These are phyloP conservation scores for Sminthurides aquaticus DNA, from an alignment of 2,888 invertebrate genomes.

Conservation along the genomic window DNA sequence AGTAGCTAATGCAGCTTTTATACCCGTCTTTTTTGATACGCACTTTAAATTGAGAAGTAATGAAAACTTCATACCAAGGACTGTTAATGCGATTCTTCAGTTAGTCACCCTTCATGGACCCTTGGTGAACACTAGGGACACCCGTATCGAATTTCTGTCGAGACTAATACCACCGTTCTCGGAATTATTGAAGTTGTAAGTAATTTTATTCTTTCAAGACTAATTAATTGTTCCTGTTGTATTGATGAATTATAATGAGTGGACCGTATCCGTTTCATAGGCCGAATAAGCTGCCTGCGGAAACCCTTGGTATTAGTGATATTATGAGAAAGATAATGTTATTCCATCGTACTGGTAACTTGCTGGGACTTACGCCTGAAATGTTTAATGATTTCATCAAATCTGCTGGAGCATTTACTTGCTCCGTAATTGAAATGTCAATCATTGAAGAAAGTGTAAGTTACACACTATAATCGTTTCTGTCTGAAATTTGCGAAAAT, in stretches of 20 bases:
- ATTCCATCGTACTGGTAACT: conserved; percentile 52
- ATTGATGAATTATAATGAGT: background rate
- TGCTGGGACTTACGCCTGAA: conserved; percentile 49
- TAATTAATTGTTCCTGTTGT: background rate
- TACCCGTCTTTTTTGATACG: conserved; percentile 46
- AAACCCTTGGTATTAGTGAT: conserved; percentile 61
- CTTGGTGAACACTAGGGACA: conserved; percentile 51
- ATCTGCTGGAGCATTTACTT: conserved; percentile 58
- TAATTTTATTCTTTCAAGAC: background rate
- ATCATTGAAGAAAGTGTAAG: conserved; percentile 60
- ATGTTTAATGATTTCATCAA: conserved; percentile 55
- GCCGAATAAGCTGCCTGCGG: conserved; percentile 46
- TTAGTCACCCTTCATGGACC: conserved; percentile 62
- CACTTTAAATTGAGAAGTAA: conserved; percentile 73
- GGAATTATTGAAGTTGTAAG: conserved; percentile 36
- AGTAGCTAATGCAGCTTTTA: conserved; percentile 34
- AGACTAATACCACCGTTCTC: conserved; percentile 43
- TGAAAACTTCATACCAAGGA: conserved; percentile 66
- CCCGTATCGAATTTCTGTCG: conserved; percentile 54
- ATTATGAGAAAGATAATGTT: conserved; percentile 58
- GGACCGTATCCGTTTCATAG: conserved; percentile 19
- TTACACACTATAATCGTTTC: conserved; percentile 25
- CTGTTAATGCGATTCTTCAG: conserved; percentile 74
- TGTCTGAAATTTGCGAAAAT: too few species aligned
- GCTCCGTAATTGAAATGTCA: conserved; percentile 58